These are phyloP conservation scores for Nowickia ferox DNA, from an alignment of 2,888 invertebrate genomes.

Conservation along the genomic window DNA sequence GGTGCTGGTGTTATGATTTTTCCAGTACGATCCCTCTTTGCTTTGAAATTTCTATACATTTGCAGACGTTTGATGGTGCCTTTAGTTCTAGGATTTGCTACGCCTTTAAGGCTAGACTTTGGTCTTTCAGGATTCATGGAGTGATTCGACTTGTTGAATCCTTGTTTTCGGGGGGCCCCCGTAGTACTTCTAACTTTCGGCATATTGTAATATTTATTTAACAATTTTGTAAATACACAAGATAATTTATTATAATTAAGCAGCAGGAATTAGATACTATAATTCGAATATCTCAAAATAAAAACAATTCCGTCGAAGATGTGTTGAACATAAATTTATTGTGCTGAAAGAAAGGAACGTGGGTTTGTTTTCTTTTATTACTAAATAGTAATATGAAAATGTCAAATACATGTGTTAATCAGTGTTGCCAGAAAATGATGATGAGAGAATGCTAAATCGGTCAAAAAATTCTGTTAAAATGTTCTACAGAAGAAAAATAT, in stretches of 20 bases:
- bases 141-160: conserved; percentile 93
- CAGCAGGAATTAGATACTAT: not conserved
- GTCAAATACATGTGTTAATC: conserved; percentile 35
- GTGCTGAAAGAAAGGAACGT: conserved; percentile 51
- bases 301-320: not conserved
- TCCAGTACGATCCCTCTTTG: conserved; percentile 94
- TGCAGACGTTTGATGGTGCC: conserved; percentile 97
- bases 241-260: not conserved
- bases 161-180: conserved; percentile 92
- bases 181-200: conserved; percentile 89
- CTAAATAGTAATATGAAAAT: too few species aligned
- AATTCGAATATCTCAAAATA: conserved; percentile 22
- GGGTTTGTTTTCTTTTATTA: conserved; percentile 42
- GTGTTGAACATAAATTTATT: too few species aligned
- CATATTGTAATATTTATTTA: conserved; percentile 84
- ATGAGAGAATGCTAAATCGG: too few species aligned
- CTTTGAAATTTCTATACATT: conserved; percentile 99
- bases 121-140: conserved; percentile 97
- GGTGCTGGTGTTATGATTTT: conserved; percentile 97
- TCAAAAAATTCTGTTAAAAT: too few species aligned
- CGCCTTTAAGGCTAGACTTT: conserved; percentile 91
- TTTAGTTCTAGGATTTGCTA: conserved; percentile 93
- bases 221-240: not conserved
- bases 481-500: too few species aligned
- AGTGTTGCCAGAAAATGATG: too few species aligned